Percentiles rank a stretch among this genome's conserved stretches.
phyloP scores from a whole-genome alignment of 2,888 invertebrate species.

The Aleiodes alternator region DNA sequence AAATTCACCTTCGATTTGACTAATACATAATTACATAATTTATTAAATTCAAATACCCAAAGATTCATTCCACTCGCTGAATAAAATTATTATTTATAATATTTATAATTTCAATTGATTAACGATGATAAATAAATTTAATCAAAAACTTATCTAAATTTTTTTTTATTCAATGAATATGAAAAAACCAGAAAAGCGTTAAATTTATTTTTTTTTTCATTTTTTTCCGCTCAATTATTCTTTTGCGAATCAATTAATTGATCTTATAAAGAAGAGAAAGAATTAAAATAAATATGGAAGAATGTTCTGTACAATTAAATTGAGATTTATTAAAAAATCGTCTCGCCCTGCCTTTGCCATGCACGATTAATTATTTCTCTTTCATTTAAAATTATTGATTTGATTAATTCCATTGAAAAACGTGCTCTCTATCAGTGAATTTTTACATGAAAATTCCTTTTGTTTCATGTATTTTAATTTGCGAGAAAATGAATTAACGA shows the following conservation, averaged over 20 bases:
- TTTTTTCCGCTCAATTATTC: neutral
- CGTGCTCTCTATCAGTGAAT: constrained; percentile 30
- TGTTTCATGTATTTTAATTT: neutral
- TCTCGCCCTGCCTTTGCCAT: constrained; percentile 40
- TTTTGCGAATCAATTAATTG: neutral
- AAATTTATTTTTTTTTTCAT: neutral
- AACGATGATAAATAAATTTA: constrained; percentile 55
- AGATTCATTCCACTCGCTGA: constrained; percentile 57
- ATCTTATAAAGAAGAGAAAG: neutral
- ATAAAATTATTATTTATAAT: constrained; percentile 61
- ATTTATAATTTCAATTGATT: constrained; percentile 47
- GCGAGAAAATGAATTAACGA: constrained; percentile 24
- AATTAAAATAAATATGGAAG: constrained; percentile 59
- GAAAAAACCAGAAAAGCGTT: neutral
- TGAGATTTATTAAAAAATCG: constrained; percentile 39
- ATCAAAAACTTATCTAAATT: constrained; percentile 47
- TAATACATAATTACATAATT: constrained; percentile 45
- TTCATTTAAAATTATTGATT: constrained; percentile 32
- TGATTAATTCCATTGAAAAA: constrained; percentile 26
- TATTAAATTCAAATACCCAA: constrained; percentile 48
- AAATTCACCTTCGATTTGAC: constrained; percentile 40
- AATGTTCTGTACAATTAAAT: constrained; percentile 63
- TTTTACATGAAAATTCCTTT: constrained; percentile 14
- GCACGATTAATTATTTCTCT: constrained; percentile 11
- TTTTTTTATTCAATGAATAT: too few species aligned